Conservation (phyloP, 2,888 invertebrate species). For the Liposcelis brunnea region DNA sequence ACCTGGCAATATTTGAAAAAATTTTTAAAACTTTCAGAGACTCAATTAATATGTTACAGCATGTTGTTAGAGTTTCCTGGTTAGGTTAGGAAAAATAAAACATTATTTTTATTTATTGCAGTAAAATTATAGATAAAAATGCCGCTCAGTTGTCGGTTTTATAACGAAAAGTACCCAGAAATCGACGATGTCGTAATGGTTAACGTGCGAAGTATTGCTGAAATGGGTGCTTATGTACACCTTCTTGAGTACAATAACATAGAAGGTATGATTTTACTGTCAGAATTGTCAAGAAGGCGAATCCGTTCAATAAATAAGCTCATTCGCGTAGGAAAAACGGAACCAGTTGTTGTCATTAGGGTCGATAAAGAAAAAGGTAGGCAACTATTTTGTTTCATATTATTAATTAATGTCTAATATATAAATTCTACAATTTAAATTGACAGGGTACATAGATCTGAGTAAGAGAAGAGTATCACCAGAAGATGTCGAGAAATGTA, state of each 20-base stretch:
- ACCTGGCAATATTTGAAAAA: too few species aligned
- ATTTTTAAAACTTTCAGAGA: too few species aligned
- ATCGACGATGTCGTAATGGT: slow-evolving; percentile 99
- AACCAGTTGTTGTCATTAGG: slow-evolving; percentile 97
- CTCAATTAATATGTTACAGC: too few species aligned
- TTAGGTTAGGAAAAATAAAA: too few species aligned
- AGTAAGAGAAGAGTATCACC: slow-evolving; percentile 96
- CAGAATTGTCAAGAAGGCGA: slow-evolving; percentile 93
- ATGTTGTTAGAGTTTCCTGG: too few species aligned
- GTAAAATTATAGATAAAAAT: slow-evolving; percentile 33
- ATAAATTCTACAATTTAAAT: neutral
- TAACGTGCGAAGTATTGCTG: slow-evolving; percentile 92
- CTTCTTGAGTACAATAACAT: slow-evolving; percentile 96
- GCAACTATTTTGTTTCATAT: neutral
- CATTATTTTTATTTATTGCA: too few species aligned
- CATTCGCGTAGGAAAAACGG: slow-evolving; percentile 94
- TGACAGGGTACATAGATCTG: slow-evolving; percentile 89
- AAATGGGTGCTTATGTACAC: slow-evolving; percentile 99
- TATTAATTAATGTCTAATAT: neutral
- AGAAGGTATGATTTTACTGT: slow-evolving; percentile 97
- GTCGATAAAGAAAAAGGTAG: slow-evolving; percentile 98
- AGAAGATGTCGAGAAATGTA: slow-evolving; percentile 96
- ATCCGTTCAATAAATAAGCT: slow-evolving; percentile 98
- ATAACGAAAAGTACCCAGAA: slow-evolving; percentile 93
- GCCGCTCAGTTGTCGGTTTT: slow-evolving; percentile 91